Evolutionary conservation across 2,797 vertebrate genomes (phyloP).

Genomic region (Mormyrops attenuatus): DNA sequence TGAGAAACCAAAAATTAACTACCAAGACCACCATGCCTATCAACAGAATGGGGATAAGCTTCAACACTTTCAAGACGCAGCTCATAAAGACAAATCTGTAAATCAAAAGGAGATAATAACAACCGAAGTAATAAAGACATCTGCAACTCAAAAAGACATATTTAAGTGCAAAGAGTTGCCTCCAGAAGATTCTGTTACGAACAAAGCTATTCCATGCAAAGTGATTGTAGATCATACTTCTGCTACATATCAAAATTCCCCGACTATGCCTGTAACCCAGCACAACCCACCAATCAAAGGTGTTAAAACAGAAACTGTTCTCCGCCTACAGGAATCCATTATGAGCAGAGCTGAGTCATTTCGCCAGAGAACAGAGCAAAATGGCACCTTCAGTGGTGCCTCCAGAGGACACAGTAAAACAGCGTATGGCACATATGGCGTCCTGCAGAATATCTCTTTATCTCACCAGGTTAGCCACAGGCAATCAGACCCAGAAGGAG

Average conservation of each 20-base stretch:
- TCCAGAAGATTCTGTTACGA: conserved; percentile 55
- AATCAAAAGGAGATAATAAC: background rate
- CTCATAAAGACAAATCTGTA: background rate
- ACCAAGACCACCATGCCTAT: conserved; percentile 11
- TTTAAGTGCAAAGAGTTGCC: conserved; percentile 38
- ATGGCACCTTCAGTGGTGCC: conserved; percentile 45
- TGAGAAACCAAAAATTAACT: conserved; percentile 12
- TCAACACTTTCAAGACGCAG: background rate
- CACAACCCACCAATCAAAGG: conserved; percentile 54
- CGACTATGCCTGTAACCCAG: background rate
- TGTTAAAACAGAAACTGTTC: conserved; percentile 56
- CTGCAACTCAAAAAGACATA: conserved; percentile 9
- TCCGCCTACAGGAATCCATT: conserved; percentile 71
- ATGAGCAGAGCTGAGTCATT: conserved; percentile 65
- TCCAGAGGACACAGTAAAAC: conserved; percentile 50
- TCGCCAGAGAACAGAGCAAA: conserved; percentile 54
- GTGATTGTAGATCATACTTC: conserved; percentile 73
- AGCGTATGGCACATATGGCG: conserved; percentile 46
- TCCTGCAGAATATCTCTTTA: conserved; percentile 55
- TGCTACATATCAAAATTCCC: conserved; percentile 55
- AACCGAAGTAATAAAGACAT: background rate
- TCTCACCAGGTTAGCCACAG: conserved; percentile 51
- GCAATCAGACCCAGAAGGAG: conserved; percentile 34
- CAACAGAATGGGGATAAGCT: background rate
- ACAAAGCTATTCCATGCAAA: conserved; percentile 72